A percentile compares a stretch with the other conserved stretches of the same genome.
Conservation (phyloP, 2,888 invertebrate genomes). For the Vesta saturnalis region DNA sequence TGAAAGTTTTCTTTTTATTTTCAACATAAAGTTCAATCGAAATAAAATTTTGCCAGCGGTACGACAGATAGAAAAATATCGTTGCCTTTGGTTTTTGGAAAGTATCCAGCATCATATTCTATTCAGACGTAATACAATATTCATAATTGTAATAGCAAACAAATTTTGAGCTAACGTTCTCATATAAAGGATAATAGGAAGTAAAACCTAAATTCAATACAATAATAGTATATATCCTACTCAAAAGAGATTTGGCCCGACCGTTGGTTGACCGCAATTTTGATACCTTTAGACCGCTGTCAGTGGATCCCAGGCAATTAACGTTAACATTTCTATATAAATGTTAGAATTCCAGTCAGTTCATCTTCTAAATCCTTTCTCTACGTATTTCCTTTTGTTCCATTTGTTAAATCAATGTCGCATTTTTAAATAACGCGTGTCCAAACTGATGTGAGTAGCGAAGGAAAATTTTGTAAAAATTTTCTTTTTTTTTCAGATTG, state of each 20-base stretch:
- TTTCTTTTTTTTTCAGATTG: slow-evolving; percentile 72
- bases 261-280: slow-evolving; percentile 27
- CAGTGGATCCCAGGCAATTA: slow-evolving; percentile 26
- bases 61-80: no score
- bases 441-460: no score
- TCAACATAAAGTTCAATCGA: not conserved
- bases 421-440: not conserved
- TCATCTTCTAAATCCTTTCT: slow-evolving; percentile 13
- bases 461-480: not conserved
- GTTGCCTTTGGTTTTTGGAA: no score
- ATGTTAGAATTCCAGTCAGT: slow-evolving; percentile 13
- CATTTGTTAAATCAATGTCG: slow-evolving; percentile 8
- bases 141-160: not conserved
- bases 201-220: slow-evolving; percentile 5
- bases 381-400: slow-evolving; percentile 11
- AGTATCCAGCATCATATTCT: no score
- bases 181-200: slow-evolving; percentile 1
- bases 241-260: slow-evolving; percentile 16
- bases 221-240: slow-evolving; percentile 20
- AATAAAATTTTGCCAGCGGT: no score
- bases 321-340: slow-evolving; percentile 33
- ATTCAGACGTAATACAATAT: not conserved
- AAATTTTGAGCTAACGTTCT: not conserved
- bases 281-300: slow-evolving; percentile 26
- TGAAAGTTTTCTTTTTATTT: not conserved